phyloP scores from a whole-genome alignment of 2,797 vertebrate genomes.

The Miichthys miiuy region DNA sequence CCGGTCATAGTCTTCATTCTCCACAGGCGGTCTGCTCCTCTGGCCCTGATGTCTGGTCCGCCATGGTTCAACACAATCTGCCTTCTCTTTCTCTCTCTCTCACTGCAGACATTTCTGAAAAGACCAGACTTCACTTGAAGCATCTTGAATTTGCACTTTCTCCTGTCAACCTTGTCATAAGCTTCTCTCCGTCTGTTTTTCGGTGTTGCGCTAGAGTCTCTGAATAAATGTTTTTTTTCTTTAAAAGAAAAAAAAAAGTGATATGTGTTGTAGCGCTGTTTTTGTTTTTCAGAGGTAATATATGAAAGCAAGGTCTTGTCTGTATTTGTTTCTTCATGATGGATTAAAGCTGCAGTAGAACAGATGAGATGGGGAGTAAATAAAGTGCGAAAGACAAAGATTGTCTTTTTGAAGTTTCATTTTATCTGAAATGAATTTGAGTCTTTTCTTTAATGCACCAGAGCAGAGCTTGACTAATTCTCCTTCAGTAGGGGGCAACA shows the following conservation, averaged over 20 bases:
- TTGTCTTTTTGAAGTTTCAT: conserved; percentile 4
- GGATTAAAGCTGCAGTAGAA: conserved; percentile 64
- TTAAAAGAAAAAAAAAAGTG: conserved; percentile 24
- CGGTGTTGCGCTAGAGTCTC: conserved; percentile 40
- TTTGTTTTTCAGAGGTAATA: conserved; percentile 64
- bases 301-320: conserved; percentile 57
- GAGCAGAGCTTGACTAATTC: neutral
- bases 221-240: conserved; percentile 47
- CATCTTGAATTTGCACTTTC: conserved; percentile 56
- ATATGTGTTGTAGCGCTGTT: conserved; percentile 60
- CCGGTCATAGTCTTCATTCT: conserved; percentile 6
- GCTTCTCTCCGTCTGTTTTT: conserved; percentile 38
- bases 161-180: conserved; percentile 16
- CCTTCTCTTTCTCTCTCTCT: neutral
- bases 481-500: conserved; percentile 69
- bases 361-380: conserved; percentile 65
- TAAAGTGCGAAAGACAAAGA: conserved; percentile 71
- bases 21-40: conserved; percentile 26
- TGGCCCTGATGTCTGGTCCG: conserved; percentile 21
- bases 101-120: conserved; percentile 24
- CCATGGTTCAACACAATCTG: conserved; percentile 21
- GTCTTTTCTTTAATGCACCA: neutral
- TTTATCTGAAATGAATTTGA: neutral
- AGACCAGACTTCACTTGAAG: conserved; percentile 33
- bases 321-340: conserved; percentile 58